Conservation (phyloP, 2,888 invertebrate species). For the Cynaeus angustus region DNA sequence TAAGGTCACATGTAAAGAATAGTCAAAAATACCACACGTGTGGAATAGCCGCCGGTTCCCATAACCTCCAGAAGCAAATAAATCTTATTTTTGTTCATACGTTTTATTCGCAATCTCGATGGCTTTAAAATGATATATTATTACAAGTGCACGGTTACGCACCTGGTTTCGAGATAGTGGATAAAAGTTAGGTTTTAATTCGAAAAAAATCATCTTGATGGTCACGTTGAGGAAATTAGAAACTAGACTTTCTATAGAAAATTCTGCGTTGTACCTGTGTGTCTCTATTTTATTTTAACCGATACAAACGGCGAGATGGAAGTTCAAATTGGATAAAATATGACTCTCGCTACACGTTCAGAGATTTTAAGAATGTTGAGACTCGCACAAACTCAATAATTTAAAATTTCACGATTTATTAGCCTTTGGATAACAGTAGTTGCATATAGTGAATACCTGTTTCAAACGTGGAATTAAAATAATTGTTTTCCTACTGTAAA, state of each 20-base stretch:
- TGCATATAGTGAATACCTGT: not conserved
- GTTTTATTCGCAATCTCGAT: conserved; percentile 19
- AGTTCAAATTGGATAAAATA: too few relatives aligned
- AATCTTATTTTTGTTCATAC: conserved; percentile 13
- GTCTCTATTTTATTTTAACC: not conserved
- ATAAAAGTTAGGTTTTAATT: conserved; percentile 3
- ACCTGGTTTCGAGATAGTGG: conserved; percentile 19
- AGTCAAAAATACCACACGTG: conserved; percentile 20
- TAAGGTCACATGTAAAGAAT: conserved; percentile 21
- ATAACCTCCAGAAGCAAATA: conserved; percentile 27
- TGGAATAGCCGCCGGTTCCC: conserved; percentile 15
- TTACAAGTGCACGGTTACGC: conserved; percentile 27
- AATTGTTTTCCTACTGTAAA: conserved; percentile 4
- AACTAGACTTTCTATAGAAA: conserved; percentile 4
- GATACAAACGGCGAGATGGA: too few relatives aligned
- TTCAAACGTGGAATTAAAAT: not conserved
- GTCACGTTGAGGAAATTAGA: conserved; percentile 17
- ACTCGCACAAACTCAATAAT: not conserved
- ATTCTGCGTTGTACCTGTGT: not conserved
- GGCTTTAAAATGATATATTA: conserved; percentile 32
- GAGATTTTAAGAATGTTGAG: not conserved
- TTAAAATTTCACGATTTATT: conserved; percentile 8
- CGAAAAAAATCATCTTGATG: conserved; percentile 13
- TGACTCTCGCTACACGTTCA: too few relatives aligned
- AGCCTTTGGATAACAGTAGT: not conserved